Base-by-base conservation (phyloP, 2,888 invertebrate genomes). In the Himalopsyche anomala region DNA sequence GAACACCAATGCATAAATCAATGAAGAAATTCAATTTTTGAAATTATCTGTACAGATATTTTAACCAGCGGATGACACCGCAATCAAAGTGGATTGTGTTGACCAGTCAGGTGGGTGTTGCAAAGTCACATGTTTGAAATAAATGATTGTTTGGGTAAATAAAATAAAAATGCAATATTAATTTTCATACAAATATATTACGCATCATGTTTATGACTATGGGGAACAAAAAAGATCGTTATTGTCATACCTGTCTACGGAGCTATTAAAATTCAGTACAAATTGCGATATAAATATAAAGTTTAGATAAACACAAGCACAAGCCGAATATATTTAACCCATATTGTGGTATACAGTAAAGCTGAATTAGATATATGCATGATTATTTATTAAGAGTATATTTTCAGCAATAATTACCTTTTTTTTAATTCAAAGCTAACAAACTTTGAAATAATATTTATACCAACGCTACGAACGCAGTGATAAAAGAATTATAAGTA, bases 181-280 rank as follows among this genome's bases (percentile, higher is more conserved):
- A 15, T 74, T 74, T 74, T 36, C 74, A 74, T 74, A 74, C 19
- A 74, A 74, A 74, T 74, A 74, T 74, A 74, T 74, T 74, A 74
- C 74, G 74, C 74, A 74, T 74, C 74, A 62, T 62, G 62, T 62
- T 51, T 74, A 74, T 36, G 36, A 74, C 74, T 74, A 74, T 74
- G 74, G 38, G 74, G 36, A 74, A 74, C 74, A 74, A 74, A 74
- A 28, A 74, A 74, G 19, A 74, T 74, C 74, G 36, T 74, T 74
- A 74, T 74, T 74, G 74, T 74, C 74, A 74, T 74, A 62, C 74
- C 74, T 74, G 74, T 36, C 74, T 74, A 74, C 15, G 36, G 38
- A 74, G 74, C 74, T 74, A 74, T 74, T 12, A 74, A 74, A 74
- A 74, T 28, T 69, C 28, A 69, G 69, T 69, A 28, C 19, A n/a